phyloP scores from a whole-genome alignment of 2,797 vertebrate species.

The Labeo calbasu region DNA sequence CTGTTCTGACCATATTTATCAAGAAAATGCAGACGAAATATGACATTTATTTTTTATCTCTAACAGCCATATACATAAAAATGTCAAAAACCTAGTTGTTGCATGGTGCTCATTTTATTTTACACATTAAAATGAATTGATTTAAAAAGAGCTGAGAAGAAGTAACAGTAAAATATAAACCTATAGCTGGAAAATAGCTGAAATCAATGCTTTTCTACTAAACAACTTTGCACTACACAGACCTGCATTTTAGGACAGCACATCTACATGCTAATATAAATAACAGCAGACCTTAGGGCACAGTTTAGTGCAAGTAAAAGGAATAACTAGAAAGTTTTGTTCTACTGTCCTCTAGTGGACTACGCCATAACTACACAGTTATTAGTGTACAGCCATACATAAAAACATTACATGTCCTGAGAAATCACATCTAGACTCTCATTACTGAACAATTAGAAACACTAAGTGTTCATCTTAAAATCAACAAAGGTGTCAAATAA shows the following conservation, averaged over 20 bases:
- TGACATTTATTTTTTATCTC: neutral
- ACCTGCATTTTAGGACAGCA: neutral
- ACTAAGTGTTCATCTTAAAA: neutral
- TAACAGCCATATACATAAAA: neutral
- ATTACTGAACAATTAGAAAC: neutral
- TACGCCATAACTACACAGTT: neutral
- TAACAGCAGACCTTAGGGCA: neutral
- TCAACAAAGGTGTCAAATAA: neutral
- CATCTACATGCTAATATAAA: neutral
- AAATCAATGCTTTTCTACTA: neutral
- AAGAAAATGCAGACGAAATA: neutral
- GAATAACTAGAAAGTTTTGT: constrained; percentile 11
- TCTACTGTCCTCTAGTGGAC: constrained; percentile 55
- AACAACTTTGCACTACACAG: neutral
- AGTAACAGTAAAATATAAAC: neutral
- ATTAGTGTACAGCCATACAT: neutral
- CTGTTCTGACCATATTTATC: neutral
- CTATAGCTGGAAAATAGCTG: neutral
- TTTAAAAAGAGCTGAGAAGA: neutral
- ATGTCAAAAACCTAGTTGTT: neutral
- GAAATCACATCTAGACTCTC: neutral
- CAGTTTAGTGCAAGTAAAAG: neutral
- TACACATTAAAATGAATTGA: neutral
- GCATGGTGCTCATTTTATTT: neutral
- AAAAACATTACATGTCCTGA: neutral